phyloP scores from a whole-genome alignment of 2,113 vertebrate species.

The Alosa alosa region DNA sequence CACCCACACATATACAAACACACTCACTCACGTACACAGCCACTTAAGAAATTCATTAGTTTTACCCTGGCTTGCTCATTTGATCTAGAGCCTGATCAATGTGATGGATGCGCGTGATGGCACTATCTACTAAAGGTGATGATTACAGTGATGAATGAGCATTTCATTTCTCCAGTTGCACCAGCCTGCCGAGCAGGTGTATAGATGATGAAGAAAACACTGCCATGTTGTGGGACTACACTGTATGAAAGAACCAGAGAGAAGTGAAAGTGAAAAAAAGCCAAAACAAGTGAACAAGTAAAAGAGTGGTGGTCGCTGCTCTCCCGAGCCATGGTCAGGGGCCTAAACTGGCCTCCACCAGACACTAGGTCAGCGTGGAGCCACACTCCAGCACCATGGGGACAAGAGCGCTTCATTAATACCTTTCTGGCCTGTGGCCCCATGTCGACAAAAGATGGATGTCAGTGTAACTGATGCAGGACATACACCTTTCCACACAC shows the following conservation, averaged over 20 bases:
- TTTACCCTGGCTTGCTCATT: background rate
- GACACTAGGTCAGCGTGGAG: background rate
- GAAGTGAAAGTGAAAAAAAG: too few species aligned
- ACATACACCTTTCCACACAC: background rate
- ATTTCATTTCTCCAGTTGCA: background rate
- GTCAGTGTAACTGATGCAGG: background rate
- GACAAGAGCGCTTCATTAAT: background rate
- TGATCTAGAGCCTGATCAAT: background rate
- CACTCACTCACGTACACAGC: background rate
- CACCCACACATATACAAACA: background rate
- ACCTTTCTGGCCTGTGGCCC: background rate
- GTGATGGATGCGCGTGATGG: slow-evolving; percentile 1
- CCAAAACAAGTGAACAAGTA: background rate
- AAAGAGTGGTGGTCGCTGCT: background rate
- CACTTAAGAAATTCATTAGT: background rate
- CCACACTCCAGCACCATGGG: background rate
- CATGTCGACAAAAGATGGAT: background rate
- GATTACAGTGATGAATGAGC: background rate
- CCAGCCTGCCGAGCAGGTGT: background rate
- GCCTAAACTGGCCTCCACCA: background rate
- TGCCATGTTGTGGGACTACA: background rate
- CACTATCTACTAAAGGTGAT: background rate
- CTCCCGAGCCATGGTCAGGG: too few species aligned
- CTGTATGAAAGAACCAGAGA: too few species aligned
- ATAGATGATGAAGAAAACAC: background rate